Evolutionary conservation across 2,797 vertebrate species (phyloP), one percentile per base, ranked within the genome.

Genomic region (Sebastes taczanowskii): DNA sequence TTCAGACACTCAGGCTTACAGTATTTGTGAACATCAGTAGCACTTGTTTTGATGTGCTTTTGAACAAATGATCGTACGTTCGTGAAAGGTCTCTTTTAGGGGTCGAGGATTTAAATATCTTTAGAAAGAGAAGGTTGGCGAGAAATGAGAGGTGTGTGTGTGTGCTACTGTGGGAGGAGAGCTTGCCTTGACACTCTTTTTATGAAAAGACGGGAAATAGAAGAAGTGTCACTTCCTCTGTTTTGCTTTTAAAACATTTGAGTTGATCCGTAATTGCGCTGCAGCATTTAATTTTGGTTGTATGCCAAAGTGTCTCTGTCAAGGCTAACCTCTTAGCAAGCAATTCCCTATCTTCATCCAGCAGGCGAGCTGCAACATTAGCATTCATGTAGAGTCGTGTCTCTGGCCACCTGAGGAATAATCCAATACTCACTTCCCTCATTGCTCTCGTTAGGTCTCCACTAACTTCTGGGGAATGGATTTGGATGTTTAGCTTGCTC

Each of bases 1-100:
- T 70, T 67, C 53, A 67, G 59, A 62, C 35, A 53, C 23, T 63
- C 16, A 62, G 67, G 20, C 35, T 42, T 22, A 1, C 11, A 46
- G 23, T 42, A 27, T 71, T 7, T 71, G 59, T 63, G 53, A 74
- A 68, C 76, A 67, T 80, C 71, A 60, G 27, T n/a, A 27, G 63
- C 63, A 52, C 32, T 56, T 59, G 62, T 81, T 82, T 71, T 80
- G 22, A 77, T 73, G 59, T 71, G 67, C 23, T 64, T 74, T 73
- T 64, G 14, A 76, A 73, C 49, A 42, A 76, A 29, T 58, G 23
- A 61, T 77, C 70, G 55, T 38, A 73, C 29, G 67, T 58, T 65
- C 14, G 30, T n/a, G 38, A 11, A 4, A 46, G 9, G 53, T 42
- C 80, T 81, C 10, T 5, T 34, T 32, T 56, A 13, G 7, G n/a